Evolutionary conservation across 35 echinoderm and acorn worm genomes (phyloP), one percentile per base, ranked within the genome.

Genomic region (Stichopus chloronotus): DNA sequence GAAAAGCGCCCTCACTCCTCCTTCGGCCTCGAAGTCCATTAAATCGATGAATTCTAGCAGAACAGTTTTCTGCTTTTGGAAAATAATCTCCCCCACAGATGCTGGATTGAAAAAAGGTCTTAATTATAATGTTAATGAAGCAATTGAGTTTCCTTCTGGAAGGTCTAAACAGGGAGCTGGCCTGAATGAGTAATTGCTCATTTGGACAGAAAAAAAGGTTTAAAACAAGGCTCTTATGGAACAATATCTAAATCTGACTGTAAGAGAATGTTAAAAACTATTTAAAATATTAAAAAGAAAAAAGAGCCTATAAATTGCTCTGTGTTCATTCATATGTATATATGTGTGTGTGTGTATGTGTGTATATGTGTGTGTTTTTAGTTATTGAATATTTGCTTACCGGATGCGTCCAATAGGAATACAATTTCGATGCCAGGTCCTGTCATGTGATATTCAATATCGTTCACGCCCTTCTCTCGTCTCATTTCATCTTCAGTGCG

Each of bases 381-480:
- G 30, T 43, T 43, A 43, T 43, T 43, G 30, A 43, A 43, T 43
- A 43, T 43, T 43, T 43, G 30, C 61, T 16, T 91, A 94, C 93
- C 93, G 76, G 93, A 94, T 20, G 54, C 76, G 91, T 94, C 93
- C n/a, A 94, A 19, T 9, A 94, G 61, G 21, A 91, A 84, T 12
- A 79, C 89, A 25, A 94, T 53, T 83, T 94, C 93, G 59, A 94
- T 94, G n/a, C 88, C 93, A 30, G 90, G 88, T 30, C 93, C 93
- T 16, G 74, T 82, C 24, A 84, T 78, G 63, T 79, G 52, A 16
- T 76, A 68, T 13, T 12, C 54, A 1, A 72, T 20, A 60, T 79
- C 93, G 11, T 20, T 54, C 17, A 85, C 63, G 82, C 80, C 78
- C 17, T 80, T 61, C 25, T 91, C 78, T 9, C 61, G 77, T 24